Conservation (phyloP, 2,888 invertebrate species). For the Teinopalpus imperialis region DNA sequence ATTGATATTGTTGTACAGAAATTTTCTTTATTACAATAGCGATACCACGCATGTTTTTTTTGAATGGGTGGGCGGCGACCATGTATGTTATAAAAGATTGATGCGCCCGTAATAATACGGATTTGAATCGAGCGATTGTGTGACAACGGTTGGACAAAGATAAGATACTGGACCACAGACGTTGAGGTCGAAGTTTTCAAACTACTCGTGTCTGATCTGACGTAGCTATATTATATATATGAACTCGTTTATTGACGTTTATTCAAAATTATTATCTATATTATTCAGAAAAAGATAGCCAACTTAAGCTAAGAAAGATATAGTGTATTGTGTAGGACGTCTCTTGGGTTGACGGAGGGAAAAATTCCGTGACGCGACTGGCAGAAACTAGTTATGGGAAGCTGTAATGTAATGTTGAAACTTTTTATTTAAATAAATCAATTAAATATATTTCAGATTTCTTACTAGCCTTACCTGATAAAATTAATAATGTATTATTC, state of each 20-base stretch:
- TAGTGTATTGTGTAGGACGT: neutral
- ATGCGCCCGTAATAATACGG: slow-evolving; percentile 32
- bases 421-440: no score
- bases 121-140: slow-evolving; percentile 15
- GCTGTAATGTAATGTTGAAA: no score
- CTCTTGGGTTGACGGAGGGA: no score
- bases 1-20: no score
- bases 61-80: slow-evolving; percentile 34
- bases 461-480: no score
- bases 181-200: slow-evolving; percentile 31
- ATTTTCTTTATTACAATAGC: slow-evolving; percentile 38
- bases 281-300: neutral
- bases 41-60: slow-evolving; percentile 30
- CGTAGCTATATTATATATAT: neutral
- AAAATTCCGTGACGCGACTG: no score
- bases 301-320: no score
- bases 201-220: neutral
- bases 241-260: slow-evolving; percentile 3
- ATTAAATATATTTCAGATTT: no score
- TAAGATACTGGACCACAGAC: slow-evolving; percentile 45
- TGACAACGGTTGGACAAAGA: slow-evolving; percentile 17
- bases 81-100: slow-evolving; percentile 30
- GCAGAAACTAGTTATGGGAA: no score
- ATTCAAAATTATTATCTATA: slow-evolving; percentile 4
- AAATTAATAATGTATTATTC: no score